Conservation (phyloP, 2,888 invertebrate genomes). For the Drosophila greeni region DNA sequence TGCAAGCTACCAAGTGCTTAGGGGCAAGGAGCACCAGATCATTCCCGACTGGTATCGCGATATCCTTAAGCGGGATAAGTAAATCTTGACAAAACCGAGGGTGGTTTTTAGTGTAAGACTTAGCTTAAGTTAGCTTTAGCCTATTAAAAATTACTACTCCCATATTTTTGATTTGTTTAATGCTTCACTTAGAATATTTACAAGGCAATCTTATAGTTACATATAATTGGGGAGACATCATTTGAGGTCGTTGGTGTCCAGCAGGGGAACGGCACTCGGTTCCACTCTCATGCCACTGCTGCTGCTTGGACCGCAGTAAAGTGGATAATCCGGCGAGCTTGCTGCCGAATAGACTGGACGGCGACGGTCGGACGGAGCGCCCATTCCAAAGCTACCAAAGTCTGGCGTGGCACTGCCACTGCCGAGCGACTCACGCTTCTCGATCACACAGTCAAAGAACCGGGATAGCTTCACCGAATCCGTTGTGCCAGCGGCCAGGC, state of each 20-base stretch:
- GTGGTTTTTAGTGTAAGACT: neutral
- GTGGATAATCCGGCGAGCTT: slow-evolving; percentile 31
- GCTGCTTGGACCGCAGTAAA: slow-evolving; percentile 7
- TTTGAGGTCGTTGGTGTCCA: slow-evolving; percentile 57
- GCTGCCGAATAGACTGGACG: slow-evolving; percentile 23
- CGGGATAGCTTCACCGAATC: slow-evolving; percentile 95
- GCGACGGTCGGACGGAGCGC: slow-evolving; percentile 47
- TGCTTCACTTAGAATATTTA: neutral
- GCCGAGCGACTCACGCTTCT: slow-evolving; percentile 69
- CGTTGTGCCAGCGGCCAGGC: slow-evolving; percentile 95
- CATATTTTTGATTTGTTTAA: neutral
- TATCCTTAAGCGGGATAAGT: slow-evolving; percentile 20
- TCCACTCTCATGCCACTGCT: neutral
- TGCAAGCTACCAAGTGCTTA: slow-evolving; percentile 31
- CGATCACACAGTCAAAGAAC: slow-evolving; percentile 92
- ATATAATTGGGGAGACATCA: slow-evolving; percentile 22
- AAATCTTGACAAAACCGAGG: neutral
- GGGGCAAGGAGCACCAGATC: slow-evolving; percentile 13
- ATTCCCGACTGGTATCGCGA: slow-evolving; percentile 54
- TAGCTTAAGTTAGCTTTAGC: too few species aligned
- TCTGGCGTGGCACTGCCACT: slow-evolving; percentile 14
- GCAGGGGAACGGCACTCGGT: slow-evolving; percentile 43
- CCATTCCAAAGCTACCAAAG: slow-evolving; percentile 1
- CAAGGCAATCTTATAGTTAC: neutral
- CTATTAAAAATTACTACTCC: neutral